These are phyloP conservation scores for Achlya flavicornis DNA, from an alignment of 2,888 invertebrate species.

Conservation along the genomic window DNA sequence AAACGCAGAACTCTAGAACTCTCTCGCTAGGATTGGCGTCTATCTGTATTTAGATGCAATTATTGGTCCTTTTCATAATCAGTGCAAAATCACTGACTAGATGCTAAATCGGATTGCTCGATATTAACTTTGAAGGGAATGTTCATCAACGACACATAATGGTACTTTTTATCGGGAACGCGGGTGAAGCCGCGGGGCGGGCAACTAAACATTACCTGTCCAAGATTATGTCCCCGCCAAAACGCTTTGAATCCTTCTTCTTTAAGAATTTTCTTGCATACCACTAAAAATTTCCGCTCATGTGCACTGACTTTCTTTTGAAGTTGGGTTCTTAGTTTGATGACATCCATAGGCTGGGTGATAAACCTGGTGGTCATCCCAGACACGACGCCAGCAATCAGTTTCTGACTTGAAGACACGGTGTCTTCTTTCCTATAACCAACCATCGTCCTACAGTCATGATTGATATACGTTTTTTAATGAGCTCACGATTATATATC, in stretches of 20 bases:
- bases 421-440: slow-evolving; percentile 60
- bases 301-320: slow-evolving; percentile 82
- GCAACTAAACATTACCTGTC: slow-evolving; percentile 86
- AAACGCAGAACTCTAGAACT: too few relatives aligned
- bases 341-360: slow-evolving; percentile 94
- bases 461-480: slow-evolving; percentile 18
- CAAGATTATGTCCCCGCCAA: slow-evolving; percentile 98
- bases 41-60: too few relatives aligned
- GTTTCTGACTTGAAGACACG: slow-evolving; percentile 57
- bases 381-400: slow-evolving; percentile 62
- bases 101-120: too few relatives aligned
- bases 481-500: slow-evolving; percentile 17
- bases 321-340: slow-evolving; percentile 97
- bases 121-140: too few relatives aligned
- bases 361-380: slow-evolving; percentile 60
- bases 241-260: slow-evolving; percentile 94
- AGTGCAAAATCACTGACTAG: too few relatives aligned
- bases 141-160: too few relatives aligned
- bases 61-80: too few relatives aligned
- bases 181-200: too few relatives aligned
- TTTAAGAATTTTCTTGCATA: slow-evolving; percentile 86
- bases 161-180: too few relatives aligned
- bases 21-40: too few relatives aligned
- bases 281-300: slow-evolving; percentile 80
- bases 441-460: slow-evolving; percentile 56